A percentile compares a stretch with the other conserved stretches of the same genome.
Evolutionary conservation across 2,113 vertebrate species (phyloP).

Genomic region (Ailurus styani): DNA sequence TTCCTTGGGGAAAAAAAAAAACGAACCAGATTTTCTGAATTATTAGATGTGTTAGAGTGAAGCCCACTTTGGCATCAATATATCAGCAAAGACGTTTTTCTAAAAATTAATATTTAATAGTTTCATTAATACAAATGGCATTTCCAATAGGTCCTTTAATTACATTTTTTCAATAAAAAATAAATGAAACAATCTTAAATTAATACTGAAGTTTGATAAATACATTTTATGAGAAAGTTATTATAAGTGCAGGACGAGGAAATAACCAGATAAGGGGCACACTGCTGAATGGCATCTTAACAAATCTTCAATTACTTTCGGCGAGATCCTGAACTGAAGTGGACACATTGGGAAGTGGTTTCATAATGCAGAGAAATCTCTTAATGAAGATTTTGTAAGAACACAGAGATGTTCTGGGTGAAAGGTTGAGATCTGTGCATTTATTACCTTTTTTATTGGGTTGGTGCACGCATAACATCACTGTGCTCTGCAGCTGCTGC

Average conservation of each 20-base stretch:
- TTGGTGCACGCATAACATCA: background rate
- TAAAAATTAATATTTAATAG: conserved; percentile 25
- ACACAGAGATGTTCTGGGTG: background rate
- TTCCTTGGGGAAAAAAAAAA: background rate
- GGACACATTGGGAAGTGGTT: background rate
- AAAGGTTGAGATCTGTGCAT: background rate
- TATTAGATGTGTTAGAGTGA: background rate
- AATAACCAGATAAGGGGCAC: background rate
- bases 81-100: background rate
- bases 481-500: rapidly evolving
- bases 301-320: conserved; percentile 9
- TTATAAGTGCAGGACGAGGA: background rate
- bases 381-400: conserved; percentile 15
- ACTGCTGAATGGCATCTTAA: background rate
- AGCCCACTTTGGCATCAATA: background rate
- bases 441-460: background rate
- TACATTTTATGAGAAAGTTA: conserved; percentile 3
- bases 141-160: conserved; percentile 24
- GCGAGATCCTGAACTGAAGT: background rate
- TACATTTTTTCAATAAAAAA: conserved; percentile 31
- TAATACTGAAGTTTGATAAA: background rate
- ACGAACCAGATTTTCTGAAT: background rate
- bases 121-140: conserved; percentile 10
- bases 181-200: background rate
- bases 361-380: background rate